Percentiles rank a stretch among this genome's conserved stretches.
Conservation (phyloP, 2,113 vertebrate genomes). For the Archocentrus centrarchus region DNA sequence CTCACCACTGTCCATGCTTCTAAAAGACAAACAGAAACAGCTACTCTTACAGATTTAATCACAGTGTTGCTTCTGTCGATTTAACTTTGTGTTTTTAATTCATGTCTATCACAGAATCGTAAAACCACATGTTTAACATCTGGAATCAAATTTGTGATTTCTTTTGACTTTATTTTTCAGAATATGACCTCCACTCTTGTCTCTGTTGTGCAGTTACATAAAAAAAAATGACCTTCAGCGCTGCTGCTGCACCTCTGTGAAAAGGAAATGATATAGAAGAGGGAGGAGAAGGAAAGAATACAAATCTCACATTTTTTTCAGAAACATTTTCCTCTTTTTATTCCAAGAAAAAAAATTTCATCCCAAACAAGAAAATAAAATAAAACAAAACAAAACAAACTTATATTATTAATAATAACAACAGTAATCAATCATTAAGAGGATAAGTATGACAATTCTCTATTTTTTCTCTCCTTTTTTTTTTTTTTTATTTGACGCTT, state of each 20-base stretch:
- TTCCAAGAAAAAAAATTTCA: constrained; percentile 85
- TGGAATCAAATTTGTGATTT: neutral
- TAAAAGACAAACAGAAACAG: neutral
- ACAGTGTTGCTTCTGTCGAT: neutral
- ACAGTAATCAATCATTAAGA: constrained; percentile 83
- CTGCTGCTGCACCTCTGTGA: neutral
- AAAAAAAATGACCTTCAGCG: neutral
- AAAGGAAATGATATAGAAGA: neutral
- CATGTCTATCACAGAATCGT: neutral
- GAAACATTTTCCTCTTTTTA: constrained; percentile 86
- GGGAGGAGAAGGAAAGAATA: neutral
- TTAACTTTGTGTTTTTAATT: neutral
- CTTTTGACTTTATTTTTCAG: neutral
- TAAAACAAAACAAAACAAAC: constrained; percentile 80
- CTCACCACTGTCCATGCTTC: no score
- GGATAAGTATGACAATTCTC: constrained; percentile 84
- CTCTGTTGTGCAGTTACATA: neutral
- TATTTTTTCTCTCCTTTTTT: constrained; percentile 48
- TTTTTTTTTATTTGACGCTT: constrained; percentile 59
- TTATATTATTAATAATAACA: constrained; percentile 83
- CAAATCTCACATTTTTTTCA: constrained; percentile 63
- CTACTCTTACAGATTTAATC: neutral
- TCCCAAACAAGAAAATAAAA: constrained; percentile 85
- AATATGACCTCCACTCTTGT: neutral
- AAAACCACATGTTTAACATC: neutral